Conservation (phyloP, 2,113 vertebrate genomes). For the Corvus hawaiiensis region DNA sequence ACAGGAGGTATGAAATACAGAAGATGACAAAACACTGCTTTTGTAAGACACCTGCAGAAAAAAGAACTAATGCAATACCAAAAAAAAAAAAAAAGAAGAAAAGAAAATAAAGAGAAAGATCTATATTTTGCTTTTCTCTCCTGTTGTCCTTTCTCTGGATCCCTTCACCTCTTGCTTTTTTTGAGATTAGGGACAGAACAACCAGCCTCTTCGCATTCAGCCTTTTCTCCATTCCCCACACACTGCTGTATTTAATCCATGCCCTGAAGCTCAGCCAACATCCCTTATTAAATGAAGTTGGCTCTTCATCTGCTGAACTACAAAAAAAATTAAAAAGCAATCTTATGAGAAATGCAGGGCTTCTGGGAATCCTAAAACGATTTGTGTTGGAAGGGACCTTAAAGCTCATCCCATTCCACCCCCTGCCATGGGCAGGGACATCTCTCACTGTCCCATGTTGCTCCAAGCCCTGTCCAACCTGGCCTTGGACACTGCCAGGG, state of each 20-base stretch:
- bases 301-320: neutral
- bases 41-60: neutral
- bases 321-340: neutral
- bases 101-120: neutral
- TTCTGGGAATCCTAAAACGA: neutral
- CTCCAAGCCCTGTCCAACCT: rapidly evolving
- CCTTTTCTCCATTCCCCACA: neutral
- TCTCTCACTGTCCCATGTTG: rapidly evolving
- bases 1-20: neutral
- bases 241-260: neutral
- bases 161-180: neutral
- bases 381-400: neutral
- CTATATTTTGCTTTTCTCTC: neutral
- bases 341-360: neutral
- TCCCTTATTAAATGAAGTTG: neutral
- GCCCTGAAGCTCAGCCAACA: neutral
- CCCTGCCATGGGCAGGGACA: neutral
- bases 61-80: neutral
- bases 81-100: neutral
- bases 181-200: neutral
- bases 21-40: conserved; percentile 22
- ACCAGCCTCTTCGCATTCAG: neutral
- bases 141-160: neutral
- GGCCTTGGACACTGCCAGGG: neutral
- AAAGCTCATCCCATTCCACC: neutral